Evolutionary conservation across 37 sponge, comb jelly and placozoan genomes (phyloP), one percentile per base, ranked within the genome.

Genomic region (Aplysina aerophoba): DNA sequence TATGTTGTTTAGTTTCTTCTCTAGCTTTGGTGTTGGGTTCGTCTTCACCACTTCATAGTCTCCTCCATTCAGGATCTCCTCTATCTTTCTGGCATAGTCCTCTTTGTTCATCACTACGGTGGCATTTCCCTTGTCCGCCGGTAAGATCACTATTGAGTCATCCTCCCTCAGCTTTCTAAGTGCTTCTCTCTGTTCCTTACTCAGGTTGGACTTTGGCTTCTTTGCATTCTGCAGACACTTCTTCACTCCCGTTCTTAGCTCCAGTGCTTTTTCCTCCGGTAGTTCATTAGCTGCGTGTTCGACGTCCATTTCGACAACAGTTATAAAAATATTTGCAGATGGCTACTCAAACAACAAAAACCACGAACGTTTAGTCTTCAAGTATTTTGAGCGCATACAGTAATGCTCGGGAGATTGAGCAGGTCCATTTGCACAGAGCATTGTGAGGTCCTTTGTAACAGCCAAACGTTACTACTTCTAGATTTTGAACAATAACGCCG

Each of bases 61-160:
- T 12, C 40, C 74, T 37, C 17, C 41, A 22, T 37, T 22, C 74
- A 73, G 74, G 74, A 73, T 30, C 30, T 37, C 74, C 12, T 37
- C 20, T 40, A 73, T 73, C 74, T 73, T 73, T 19, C 17, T 30
- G 22, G 31, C 30, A 30, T 73, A 73, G 74, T 73, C 74, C 31
- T 73, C 74, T 73, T 37, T 73, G 74, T 33, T 73, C 74, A 73
- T 73, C 74, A 73, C 41, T 19, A 73, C 38, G 21, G 74, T 73
- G 31, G 30, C 74, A 37, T 73, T 73, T 40, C 74, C 74, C 30
- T 73, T 73, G 41, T 73, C 74, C 21, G 74, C 74, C 19, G 74
- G 74, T 37, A 73, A 37, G 14, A 73, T 73, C 39, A 73, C 74
- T 73, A 38, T 37, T 21, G 38, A 38, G 14, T 73, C 74, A 33